Evolutionary conservation across 2,797 vertebrate species (phyloP).

Genomic region (Threskiornis aethiopicus): DNA sequence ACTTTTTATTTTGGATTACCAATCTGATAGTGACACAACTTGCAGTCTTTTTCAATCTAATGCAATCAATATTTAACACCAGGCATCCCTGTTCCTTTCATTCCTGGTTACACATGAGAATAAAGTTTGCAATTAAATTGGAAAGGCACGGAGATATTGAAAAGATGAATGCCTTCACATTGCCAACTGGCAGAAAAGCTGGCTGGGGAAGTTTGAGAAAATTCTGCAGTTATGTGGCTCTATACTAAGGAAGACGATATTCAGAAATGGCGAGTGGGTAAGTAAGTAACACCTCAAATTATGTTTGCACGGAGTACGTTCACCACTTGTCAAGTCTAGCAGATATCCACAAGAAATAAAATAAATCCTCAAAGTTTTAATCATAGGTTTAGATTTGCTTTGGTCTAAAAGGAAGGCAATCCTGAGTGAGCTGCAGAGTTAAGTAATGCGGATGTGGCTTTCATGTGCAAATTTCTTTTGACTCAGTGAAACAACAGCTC

Average conservation of each 20-base stretch:
- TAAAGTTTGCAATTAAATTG: conserved; percentile 49
- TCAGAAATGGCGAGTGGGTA: background rate
- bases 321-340: conserved; percentile 2
- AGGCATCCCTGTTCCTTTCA: conserved; percentile 7
- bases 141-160: background rate
- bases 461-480: conserved; percentile 81
- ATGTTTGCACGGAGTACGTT: background rate
- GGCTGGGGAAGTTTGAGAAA: background rate
- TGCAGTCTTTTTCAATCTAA: background rate
- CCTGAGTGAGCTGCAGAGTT: conserved; percentile 57
- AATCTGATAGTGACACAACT: background rate
- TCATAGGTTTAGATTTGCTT: conserved; percentile 38
- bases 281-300: background rate
- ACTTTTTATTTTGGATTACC: conserved; percentile 1
- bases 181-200: background rate
- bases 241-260: background rate
- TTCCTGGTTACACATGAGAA: conserved; percentile 32
- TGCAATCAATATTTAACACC: conserved; percentile 16
- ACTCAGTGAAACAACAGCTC: conserved; percentile 74
- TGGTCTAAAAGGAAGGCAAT: conserved; percentile 55
- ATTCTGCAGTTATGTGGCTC: background rate
- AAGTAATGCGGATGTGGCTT: conserved; percentile 72
- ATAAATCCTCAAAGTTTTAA: conserved; percentile 11
- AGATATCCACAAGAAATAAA: conserved; percentile 29
- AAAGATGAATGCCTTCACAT: conserved; percentile 6